These are phyloP conservation scores for Falco peregrinus DNA, from an alignment of 2,797 vertebrate species.

Conservation along the genomic window DNA sequence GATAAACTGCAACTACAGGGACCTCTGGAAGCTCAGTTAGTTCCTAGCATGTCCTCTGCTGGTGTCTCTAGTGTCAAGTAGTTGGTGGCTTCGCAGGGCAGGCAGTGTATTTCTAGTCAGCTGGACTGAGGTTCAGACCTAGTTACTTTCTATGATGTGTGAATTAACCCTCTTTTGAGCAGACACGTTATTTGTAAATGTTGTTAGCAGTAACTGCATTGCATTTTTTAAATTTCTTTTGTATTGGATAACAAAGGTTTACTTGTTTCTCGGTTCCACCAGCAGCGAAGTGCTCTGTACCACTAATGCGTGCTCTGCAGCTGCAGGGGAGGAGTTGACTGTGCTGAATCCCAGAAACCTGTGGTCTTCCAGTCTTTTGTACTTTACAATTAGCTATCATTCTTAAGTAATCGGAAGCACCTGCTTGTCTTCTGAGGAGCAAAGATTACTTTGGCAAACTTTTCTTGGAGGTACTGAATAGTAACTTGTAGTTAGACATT, in stretches of 20 bases:
- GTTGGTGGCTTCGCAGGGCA: neutral
- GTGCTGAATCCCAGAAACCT: neutral
- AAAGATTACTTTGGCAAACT: neutral
- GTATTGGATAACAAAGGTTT: neutral
- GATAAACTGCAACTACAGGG: neutral
- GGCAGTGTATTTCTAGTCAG: fast-evolving
- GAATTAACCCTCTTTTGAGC: neutral
- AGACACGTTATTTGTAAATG: neutral
- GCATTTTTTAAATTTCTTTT: neutral
- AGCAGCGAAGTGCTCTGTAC: neutral
- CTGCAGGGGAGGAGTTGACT: neutral
- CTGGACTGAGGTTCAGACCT: neutral
- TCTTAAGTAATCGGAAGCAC: neutral
- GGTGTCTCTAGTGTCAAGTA: fast-evolving
- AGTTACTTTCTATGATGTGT: neutral
- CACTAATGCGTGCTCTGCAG: fast-evolving
- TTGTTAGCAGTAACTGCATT: neutral
- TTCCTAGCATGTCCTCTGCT: fast-evolving
- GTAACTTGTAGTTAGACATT: neutral
- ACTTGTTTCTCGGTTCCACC: neutral
- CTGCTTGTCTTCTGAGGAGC: neutral
- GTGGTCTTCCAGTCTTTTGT: neutral
- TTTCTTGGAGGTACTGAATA: neutral
- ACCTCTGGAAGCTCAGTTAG: neutral
- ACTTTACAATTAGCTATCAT: neutral